These are phyloP conservation scores for Trachelus stipa DNA, from an alignment of 2,888 invertebrate species.

Conservation along the genomic window DNA sequence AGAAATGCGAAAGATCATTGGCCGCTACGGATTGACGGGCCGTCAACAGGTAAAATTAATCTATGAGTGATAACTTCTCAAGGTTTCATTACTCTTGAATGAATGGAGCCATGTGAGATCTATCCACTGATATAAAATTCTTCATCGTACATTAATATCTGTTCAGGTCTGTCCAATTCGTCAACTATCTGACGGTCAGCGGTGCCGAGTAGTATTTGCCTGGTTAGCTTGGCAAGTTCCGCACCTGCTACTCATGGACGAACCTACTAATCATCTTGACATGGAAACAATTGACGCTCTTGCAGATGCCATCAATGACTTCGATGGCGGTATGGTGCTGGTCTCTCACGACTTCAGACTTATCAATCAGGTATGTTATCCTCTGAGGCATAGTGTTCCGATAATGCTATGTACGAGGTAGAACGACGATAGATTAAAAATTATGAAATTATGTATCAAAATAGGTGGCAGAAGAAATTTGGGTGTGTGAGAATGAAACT, in stretches of 20 bases:
- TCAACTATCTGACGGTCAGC: constrained; percentile 96
- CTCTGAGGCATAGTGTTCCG: too few relatives aligned
- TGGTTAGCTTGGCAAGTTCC: constrained; percentile 98
- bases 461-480: constrained; percentile 98
- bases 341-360: constrained; percentile 99
- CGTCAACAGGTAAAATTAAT: constrained; percentile 82
- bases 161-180: constrained; percentile 89
- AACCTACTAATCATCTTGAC: constrained; percentile 95
- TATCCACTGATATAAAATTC: too few relatives aligned
- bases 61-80: too few relatives aligned
- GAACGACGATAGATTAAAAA: neutral
- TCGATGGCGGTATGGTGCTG: constrained; percentile 98
- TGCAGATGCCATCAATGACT: constrained; percentile 97
- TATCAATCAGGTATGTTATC: constrained; percentile 87
- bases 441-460: neutral
- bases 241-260: constrained; percentile 87
- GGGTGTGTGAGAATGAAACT: constrained; percentile 97
- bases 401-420: neutral
- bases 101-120: too few relatives aligned
- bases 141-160: neutral
- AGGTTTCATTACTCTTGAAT: too few relatives aligned
- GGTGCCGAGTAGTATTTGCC: constrained; percentile 98
- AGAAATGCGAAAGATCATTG: constrained; percentile 99
- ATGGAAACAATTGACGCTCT: constrained; percentile 99
- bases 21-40: constrained; percentile 96